Conservation (phyloP, 2,113 vertebrate genomes). For the Ibidorhyncha struthersii region DNA sequence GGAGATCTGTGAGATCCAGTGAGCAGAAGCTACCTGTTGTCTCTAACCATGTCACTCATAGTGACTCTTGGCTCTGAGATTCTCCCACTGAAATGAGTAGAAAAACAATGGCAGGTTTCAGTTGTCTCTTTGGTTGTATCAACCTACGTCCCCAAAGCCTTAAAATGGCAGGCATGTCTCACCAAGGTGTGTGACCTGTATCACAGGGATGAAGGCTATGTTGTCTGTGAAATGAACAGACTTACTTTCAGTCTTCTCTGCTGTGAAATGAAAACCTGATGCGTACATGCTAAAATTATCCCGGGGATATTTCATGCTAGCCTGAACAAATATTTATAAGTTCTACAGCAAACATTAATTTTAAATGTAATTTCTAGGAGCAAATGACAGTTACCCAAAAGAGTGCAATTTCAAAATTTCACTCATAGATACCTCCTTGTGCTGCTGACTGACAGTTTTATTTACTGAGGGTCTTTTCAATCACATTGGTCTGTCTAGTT, state of each 20-base stretch:
- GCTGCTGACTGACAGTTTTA: constrained; percentile 42
- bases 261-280: constrained; percentile 13
- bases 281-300: constrained; percentile 2
- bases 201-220: neutral
- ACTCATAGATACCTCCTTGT: constrained; percentile 34
- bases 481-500: neutral
- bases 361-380: constrained; percentile 41
- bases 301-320: neutral
- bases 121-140: neutral
- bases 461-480: constrained; percentile 6
- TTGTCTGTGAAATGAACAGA: neutral
- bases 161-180: neutral
- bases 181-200: neutral
- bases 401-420: constrained; percentile 20
- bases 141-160: neutral
- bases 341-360: constrained; percentile 52
- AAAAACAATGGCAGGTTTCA: neutral
- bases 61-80: neutral
- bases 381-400: constrained; percentile 38
- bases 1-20: neutral
- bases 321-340: constrained; percentile 55
- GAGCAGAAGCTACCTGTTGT: neutral
- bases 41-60: neutral
- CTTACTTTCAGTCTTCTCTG: constrained; percentile 16
- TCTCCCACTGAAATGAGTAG: neutral